phyloP scores from a whole-genome alignment of 1,140 invertebrate species.

The Lucilia sericata region DNA sequence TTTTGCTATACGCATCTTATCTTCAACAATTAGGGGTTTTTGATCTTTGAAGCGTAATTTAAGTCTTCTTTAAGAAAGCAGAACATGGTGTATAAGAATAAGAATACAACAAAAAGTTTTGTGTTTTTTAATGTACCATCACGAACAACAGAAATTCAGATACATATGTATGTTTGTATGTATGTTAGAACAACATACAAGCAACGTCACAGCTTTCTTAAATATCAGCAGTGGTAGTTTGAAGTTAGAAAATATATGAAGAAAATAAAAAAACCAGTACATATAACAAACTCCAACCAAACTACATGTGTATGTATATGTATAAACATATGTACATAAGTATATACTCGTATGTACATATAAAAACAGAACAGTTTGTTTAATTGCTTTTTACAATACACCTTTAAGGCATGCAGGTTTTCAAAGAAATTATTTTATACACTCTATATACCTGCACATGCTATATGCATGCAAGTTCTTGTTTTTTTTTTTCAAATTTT shows the following conservation, averaged over 20 bases:
- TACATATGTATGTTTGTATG: too few relatives aligned
- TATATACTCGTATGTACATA: neutral
- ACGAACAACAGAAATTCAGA: neutral
- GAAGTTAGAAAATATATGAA: constrained; percentile 5
- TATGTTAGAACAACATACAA: too few relatives aligned
- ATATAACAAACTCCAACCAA: neutral
- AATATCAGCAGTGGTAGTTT: neutral
- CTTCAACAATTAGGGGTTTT: neutral
- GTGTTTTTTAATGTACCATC: neutral
- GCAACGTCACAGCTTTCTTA: neutral
- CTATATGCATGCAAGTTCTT: too few relatives aligned
- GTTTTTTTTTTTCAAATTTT: too few relatives aligned
- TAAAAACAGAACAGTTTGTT: neutral
- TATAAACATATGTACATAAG: neutral
- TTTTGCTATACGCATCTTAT: constrained; percentile 11
- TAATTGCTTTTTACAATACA: constrained; percentile 24
- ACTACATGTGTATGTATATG: neutral
- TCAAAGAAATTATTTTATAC: neutral
- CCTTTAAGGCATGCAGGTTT: neutral
- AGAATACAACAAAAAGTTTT: neutral
- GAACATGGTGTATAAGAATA: neutral
- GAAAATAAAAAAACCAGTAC: neutral
- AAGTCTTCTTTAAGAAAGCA: constrained; percentile 7
- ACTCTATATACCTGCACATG: too few relatives aligned
- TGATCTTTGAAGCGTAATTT: constrained; percentile 29